These are phyloP conservation scores for Mythimna impura DNA, from an alignment of 2,888 invertebrate genomes.

Conservation along the genomic window DNA sequence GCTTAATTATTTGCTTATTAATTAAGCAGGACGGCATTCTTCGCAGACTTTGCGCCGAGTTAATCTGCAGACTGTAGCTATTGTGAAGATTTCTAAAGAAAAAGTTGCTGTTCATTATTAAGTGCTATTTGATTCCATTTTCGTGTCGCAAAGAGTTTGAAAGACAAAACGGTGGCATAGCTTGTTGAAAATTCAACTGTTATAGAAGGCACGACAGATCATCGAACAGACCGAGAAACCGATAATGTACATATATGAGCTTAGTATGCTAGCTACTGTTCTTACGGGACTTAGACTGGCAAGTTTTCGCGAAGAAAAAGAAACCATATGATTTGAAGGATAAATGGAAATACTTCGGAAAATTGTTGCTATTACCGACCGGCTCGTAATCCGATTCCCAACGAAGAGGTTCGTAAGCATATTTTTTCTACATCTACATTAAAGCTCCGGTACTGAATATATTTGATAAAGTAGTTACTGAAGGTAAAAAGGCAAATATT, in stretches of 20 bases:
- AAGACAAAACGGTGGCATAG: background rate
- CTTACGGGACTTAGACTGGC: conserved; percentile 4
- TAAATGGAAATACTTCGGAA: conserved; percentile 49
- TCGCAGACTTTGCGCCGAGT: conserved; percentile 51
- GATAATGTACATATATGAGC: conserved; percentile 18
- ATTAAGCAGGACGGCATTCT: conserved; percentile 60
- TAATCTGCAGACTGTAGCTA: conserved; percentile 53
- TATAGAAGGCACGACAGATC: background rate
- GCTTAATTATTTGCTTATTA: conserved; percentile 70
- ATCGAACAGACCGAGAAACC: conserved; percentile 1
- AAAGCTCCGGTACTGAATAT: conserved; percentile 15
- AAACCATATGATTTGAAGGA: conserved; percentile 37
- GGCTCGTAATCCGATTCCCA: conserved; percentile 42
- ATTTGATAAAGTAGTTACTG: conserved; percentile 4
- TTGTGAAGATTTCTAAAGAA: conserved; percentile 48
- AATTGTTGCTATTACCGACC: conserved; percentile 40
- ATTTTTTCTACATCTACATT: conserved; percentile 42
- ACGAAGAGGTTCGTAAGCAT: conserved; percentile 35
- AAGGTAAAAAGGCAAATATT: conserved; percentile 1
- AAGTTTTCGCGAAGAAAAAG: conserved; percentile 25
- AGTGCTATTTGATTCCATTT: conserved; percentile 44
- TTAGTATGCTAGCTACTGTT: conserved; percentile 6
- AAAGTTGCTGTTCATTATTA: conserved; percentile 49
- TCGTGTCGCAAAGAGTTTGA: conserved; percentile 30
- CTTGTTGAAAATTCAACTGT: background rate